Evolutionary conservation across 2,888 invertebrate species (phyloP).

Genomic region (Drosophila tripunctata): DNA sequence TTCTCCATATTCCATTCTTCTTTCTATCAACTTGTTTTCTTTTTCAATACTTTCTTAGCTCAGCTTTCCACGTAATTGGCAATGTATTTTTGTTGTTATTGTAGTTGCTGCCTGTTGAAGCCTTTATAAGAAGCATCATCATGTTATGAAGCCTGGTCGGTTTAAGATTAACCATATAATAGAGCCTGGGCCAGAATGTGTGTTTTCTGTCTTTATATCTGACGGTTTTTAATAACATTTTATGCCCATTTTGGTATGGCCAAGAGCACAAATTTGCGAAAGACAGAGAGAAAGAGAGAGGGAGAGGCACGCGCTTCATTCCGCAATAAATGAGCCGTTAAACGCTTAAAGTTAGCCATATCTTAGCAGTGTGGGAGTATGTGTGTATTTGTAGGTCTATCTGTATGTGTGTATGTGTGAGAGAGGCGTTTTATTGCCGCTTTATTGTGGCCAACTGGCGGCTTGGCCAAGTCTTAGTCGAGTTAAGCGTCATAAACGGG

Average conservation of each 20-base stretch:
- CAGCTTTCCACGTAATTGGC: conserved; percentile 46
- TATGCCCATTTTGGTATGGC: conserved; percentile 43
- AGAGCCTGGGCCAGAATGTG: conserved; percentile 17
- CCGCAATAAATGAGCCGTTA: conserved; percentile 77
- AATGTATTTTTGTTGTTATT: conserved; percentile 1
- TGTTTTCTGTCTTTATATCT: conserved; percentile 19
- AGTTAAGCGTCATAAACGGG: conserved; percentile 79
- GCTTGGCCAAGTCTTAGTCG: conserved; percentile 64
- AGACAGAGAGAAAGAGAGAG: too few relatives aligned
- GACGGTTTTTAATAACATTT: conserved; percentile 70
- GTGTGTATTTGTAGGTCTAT: conserved; percentile 17
- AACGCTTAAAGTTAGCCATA: conserved; percentile 67
- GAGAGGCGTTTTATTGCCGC: conserved; percentile 68
- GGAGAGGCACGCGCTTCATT: conserved; percentile 37
- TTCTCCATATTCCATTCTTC: background rate
- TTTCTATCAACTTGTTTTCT: background rate
- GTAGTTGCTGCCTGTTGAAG: background rate
- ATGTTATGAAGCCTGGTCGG: conserved; percentile 38
- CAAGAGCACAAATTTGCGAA: conserved; percentile 33
- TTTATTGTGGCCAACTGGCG: conserved; percentile 65
- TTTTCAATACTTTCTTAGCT: too few relatives aligned
- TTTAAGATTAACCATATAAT: conserved; percentile 68
- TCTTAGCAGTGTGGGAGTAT: conserved; percentile 6
- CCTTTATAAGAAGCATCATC: background rate
- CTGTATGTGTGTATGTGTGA: conserved; percentile 33